Conservation (phyloP, 2,113 vertebrate genomes). For the Aviceda subcristata region DNA sequence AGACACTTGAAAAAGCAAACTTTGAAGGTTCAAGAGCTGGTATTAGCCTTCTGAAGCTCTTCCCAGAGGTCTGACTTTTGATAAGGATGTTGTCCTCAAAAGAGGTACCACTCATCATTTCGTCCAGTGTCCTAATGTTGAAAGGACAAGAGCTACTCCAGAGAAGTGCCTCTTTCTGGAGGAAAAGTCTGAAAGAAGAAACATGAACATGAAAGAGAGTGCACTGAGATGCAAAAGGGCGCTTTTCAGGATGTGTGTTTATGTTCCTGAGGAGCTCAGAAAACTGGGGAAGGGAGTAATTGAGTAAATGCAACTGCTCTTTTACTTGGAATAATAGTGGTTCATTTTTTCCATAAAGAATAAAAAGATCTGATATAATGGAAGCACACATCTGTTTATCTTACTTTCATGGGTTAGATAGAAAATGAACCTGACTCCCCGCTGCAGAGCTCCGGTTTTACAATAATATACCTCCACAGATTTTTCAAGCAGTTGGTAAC, state of each 20-base stretch:
- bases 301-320: not conserved
- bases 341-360: not conserved
- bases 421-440: not conserved
- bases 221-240: not conserved
- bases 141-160: not conserved
- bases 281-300: not conserved
- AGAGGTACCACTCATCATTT: not conserved
- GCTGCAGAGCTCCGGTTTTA: not conserved
- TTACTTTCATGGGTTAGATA: not conserved
- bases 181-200: not conserved
- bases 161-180: not conserved
- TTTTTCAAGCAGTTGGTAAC: not conserved
- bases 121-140: not conserved
- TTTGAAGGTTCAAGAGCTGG: not conserved
- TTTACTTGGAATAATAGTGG: not conserved
- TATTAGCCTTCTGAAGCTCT: not conserved
- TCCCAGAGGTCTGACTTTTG: not conserved
- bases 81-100: not conserved
- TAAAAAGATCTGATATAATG: not conserved
- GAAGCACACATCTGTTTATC: not conserved
- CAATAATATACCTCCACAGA: not conserved
- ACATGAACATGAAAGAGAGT: not conserved
- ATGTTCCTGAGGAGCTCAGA: not conserved
- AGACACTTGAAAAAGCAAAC: not conserved
- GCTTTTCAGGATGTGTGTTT: not conserved